phyloP scores from a whole-genome alignment of 2,888 invertebrate species.

The Calameuta filiformis region DNA sequence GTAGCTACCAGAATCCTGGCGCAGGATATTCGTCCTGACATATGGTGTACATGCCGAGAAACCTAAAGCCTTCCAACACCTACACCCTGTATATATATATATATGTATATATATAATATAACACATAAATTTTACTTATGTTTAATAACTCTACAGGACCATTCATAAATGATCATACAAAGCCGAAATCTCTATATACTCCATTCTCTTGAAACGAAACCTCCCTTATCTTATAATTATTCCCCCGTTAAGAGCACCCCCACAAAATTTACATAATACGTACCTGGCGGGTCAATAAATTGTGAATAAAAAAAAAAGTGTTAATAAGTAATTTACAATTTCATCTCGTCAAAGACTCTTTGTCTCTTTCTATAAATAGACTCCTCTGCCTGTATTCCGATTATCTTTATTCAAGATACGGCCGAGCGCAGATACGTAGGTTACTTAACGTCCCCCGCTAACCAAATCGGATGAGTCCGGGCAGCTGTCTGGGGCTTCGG shows the following conservation, averaged over 20 bases:
- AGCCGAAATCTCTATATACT: neutral
- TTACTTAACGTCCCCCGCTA: neutral
- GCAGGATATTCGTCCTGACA: neutral
- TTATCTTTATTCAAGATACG: neutral
- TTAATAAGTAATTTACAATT: neutral
- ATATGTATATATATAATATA: too few species aligned
- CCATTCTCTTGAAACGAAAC: neutral
- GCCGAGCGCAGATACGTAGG: neutral
- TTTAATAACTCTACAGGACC: neutral
- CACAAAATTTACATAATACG: neutral
- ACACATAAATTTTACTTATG: neutral
- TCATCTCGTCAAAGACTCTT: neutral
- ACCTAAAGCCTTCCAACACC: neutral
- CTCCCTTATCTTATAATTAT: neutral
- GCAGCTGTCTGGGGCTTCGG: conserved; percentile 5
- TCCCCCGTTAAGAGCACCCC: neutral
- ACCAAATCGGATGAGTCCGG: neutral
- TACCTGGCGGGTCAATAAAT: neutral
- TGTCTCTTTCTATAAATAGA: neutral
- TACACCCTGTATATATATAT: too few species aligned
- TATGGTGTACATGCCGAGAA: neutral
- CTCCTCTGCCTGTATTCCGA: neutral
- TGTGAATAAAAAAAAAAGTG: neutral
- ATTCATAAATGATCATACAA: neutral
- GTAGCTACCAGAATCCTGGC: neutral